Evolutionary conservation across 2,113 vertebrate species (phyloP).

Genomic region (Ptilonorhynchus violaceus): DNA sequence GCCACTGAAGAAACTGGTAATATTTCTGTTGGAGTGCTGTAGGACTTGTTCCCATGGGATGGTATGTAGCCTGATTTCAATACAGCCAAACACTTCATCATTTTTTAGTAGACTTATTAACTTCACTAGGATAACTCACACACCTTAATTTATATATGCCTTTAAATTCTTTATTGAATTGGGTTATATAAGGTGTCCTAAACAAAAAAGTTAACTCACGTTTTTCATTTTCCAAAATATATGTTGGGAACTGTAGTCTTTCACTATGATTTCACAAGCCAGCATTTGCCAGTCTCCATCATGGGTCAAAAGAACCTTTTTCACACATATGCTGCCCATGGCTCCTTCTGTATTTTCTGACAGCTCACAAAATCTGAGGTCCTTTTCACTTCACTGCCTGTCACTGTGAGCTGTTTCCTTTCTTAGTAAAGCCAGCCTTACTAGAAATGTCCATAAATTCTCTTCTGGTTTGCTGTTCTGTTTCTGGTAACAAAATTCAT

Average conservation of each 20-base stretch:
- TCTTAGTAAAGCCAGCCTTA: not conserved
- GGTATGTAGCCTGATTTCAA: not conserved
- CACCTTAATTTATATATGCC: not conserved
- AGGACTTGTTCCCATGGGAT: not conserved
- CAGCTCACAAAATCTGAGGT: not conserved
- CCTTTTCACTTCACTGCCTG: not conserved
- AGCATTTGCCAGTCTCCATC: not conserved
- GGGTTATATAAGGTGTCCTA: not conserved
- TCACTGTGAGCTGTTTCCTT: not conserved
- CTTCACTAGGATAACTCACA: slow-evolving; percentile 8
- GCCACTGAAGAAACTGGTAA: not conserved
- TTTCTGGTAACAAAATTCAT: not conserved
- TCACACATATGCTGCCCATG: not conserved
- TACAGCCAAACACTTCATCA: not conserved
- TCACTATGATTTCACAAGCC: not conserved
- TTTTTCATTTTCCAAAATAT: not conserved
- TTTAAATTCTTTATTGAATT: not conserved
- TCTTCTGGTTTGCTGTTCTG: not conserved
- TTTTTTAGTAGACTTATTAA: not conserved
- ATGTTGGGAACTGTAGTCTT: not conserved
- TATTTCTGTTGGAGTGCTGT: not conserved
- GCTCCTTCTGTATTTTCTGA: not conserved
- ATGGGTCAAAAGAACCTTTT: not conserved
- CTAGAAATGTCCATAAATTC: not conserved
- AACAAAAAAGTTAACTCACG: not conserved